These are phyloP conservation scores for Austrofundulus limnaeus DNA, from an alignment of 2,113 vertebrate species.

Conservation along the genomic window DNA sequence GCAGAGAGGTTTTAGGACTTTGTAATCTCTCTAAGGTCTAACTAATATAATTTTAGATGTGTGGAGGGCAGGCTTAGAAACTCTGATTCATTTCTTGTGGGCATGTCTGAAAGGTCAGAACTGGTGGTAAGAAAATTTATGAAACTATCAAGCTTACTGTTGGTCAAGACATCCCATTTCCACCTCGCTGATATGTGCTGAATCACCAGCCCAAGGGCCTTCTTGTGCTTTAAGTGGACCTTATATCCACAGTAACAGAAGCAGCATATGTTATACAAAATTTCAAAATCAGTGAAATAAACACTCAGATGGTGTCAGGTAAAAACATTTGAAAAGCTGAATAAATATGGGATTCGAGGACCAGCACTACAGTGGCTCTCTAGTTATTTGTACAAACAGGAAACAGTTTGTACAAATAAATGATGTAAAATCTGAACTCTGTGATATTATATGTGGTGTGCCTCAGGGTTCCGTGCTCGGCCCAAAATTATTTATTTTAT, in stretches of 20 bases:
- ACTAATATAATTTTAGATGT: conserved; percentile 14
- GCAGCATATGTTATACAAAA: conserved; percentile 11
- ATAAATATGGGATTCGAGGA: too few species aligned
- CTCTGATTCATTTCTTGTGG: conserved; percentile 29
- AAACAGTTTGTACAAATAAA: too few species aligned
- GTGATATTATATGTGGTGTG: too few species aligned
- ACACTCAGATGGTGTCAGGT: background rate
- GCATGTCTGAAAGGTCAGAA: conserved; percentile 35
- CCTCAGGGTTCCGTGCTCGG: too few species aligned
- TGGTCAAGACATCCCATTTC: conserved; percentile 45
- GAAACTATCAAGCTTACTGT: conserved; percentile 42
- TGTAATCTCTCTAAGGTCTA: conserved; percentile 19
- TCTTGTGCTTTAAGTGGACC: conserved; percentile 10
- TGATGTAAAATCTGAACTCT: too few species aligned
- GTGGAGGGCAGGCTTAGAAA: conserved; percentile 7
- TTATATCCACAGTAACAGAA: conserved; percentile 10
- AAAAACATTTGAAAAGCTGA: too few species aligned
- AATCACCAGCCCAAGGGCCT: conserved; percentile 25
- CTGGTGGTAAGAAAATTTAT: conserved; percentile 46
- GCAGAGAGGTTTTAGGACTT: conserved; percentile 7
- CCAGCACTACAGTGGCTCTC: too few species aligned
- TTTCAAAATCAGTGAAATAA: conserved; percentile 8
- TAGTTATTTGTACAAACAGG: too few species aligned
- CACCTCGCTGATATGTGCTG: conserved; percentile 21
- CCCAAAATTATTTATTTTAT: too few species aligned